Evolutionary conservation across 92 coral and sea anemone genomes (phyloP), one percentile per base, ranked within the genome.

Genomic region (Scolanthus callimorphus): DNA sequence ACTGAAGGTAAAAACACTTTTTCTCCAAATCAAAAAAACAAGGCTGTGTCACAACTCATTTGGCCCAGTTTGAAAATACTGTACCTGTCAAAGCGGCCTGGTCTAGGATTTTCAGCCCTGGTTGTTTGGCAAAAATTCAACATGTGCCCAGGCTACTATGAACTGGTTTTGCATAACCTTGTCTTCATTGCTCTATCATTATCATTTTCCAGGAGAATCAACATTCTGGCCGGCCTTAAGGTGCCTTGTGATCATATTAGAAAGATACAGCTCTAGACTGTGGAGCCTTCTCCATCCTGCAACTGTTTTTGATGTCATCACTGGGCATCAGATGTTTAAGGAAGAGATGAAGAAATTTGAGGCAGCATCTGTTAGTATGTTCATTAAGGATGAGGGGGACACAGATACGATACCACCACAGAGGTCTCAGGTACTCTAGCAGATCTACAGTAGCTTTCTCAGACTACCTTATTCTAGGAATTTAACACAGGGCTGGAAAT

Each of bases 171-270:
- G n/a, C n/a, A n/a, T n/a, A n/a, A n/a, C n/a, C n/a, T n/a, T n/a
- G n/a, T n/a, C n/a, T n/a, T n/a, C n/a, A n/a, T n/a, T n/a, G n/a
- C n/a, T n/a, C n/a, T n/a, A n/a, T 34, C 41, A 6, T 19, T 27
- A 22, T 29, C 24, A 17, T 11, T 9, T 45, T 27, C 43, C 76
- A 39, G 69, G 55, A 22, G 78, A 63, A 20, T 69, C 77, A n/a
- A 54, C 71, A 8, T 88, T 88, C 59, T 83, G 96, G 96, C 76
- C 90, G 19, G 69, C 71, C 1, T 60, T 88, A 2, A 80, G 73
- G 25, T 88, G 90, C 61, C 71, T 88, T 8, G 55, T 78, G 17
- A 68, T 83, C 31, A 57, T 88, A 31, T 63, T 83, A 22, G 90
- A 88, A 29, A 76, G 86, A 13, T 79, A 73, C 19, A 77, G 69